phyloP scores from a whole-genome alignment of 2,888 invertebrate genomes.

The Slavum lentiscoides region DNA sequence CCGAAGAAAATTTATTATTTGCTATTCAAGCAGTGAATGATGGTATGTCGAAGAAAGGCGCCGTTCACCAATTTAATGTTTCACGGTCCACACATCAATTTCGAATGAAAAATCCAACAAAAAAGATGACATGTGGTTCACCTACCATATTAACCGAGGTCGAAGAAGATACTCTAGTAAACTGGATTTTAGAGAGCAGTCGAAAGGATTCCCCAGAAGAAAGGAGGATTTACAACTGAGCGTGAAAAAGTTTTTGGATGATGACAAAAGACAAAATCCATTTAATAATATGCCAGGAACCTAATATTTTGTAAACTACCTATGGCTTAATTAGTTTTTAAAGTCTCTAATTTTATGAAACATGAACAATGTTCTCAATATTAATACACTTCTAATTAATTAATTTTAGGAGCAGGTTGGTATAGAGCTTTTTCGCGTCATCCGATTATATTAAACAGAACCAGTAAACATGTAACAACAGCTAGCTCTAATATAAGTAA shows the following conservation, averaged over 20 bases:
- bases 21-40: too few relatives aligned
- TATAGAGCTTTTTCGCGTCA: conserved; percentile 58
- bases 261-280: conserved; percentile 55
- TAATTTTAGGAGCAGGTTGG: conserved; percentile 57
- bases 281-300: conserved; percentile 58
- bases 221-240: conserved; percentile 56
- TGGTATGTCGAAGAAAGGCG: too few relatives aligned
- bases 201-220: conserved; percentile 58
- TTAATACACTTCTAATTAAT: too few relatives aligned
- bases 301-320: not conserved
- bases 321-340: conserved; percentile 57
- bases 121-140: too few relatives aligned
- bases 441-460: conserved; percentile 55
- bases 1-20: not conserved
- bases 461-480: conserved; percentile 57
- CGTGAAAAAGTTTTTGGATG: conserved; percentile 27
- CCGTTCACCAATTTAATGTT: too few relatives aligned
- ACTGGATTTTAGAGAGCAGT: conserved; percentile 57
- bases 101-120: too few relatives aligned
- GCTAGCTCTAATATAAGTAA: conserved; percentile 58
- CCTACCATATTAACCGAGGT: conserved; percentile 14
- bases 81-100: not conserved
- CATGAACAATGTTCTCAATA: not conserved
- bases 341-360: conserved; percentile 56
- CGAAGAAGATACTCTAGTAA: conserved; percentile 57